Conservation (phyloP, 2,888 invertebrate species). For the Drosophila gaucha region DNA sequence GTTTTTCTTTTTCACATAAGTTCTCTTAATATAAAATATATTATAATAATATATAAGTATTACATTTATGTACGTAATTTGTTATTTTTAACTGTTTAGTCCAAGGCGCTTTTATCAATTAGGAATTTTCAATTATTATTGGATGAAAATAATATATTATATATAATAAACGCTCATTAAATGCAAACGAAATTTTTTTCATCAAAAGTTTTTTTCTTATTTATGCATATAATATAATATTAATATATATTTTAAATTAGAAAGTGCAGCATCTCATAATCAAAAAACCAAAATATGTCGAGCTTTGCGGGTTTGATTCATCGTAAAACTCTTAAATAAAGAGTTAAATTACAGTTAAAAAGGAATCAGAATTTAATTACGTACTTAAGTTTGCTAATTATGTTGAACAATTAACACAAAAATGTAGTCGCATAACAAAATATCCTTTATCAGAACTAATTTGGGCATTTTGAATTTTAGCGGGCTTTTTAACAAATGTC, state of each 20-base stretch:
- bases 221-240: no score
- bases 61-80: slow-evolving; percentile 54
- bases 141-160: slow-evolving; percentile 34
- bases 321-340: no score
- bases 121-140: slow-evolving; percentile 55
- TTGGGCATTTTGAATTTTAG: neutral
- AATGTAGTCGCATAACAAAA: no score
- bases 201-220: no score
- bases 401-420: no score
- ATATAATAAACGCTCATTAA: slow-evolving; percentile 51
- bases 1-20: slow-evolving; percentile 49
- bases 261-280: no score
- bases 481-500: neutral
- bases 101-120: slow-evolving; percentile 67
- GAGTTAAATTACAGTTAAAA: no score
- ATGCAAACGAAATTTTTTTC: slow-evolving; percentile 31
- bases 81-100: slow-evolving; percentile 73
- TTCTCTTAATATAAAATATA: slow-evolving; percentile 51
- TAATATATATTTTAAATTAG: no score
- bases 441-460: neutral
- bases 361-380: no score
- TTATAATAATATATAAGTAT: slow-evolving; percentile 28
- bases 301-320: no score
- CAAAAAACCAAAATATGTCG: no score
- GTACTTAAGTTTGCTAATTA: no score